Evolutionary conservation across 2,797 vertebrate genomes (phyloP), one percentile per base, ranked within the genome.

Genomic region (Xyrichtys novacula): DNA sequence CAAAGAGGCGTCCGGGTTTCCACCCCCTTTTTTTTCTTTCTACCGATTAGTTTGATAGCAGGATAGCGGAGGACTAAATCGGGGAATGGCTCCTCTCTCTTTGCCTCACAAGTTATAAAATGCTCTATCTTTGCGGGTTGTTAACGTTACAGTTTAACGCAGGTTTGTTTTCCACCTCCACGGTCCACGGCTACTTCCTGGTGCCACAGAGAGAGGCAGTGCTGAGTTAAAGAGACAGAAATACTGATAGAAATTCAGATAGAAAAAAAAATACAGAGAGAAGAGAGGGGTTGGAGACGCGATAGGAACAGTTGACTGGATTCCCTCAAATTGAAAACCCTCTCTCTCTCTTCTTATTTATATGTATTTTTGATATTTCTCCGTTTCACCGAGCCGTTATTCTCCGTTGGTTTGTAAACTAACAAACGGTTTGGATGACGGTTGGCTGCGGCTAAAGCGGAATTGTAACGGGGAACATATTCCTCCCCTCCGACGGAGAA

Each of bases 181-280:
- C 84, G 83, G 82, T 86, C 82, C 89, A 17, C 82, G 86, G 91
- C 83, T 88, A 94, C 92, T 96, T 95, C 95, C 94, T 93, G 92
- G 93, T 94, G 94, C 94, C 84, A 91, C 95, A 94, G 95, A 91
- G 84, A 95, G 95, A 95, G 95, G 95, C 95, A 95, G 95, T 96
- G 95, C 94, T 95, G 95, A 96, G 96, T 94, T 94, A 87, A 91
- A 94, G 87, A 93, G 93, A 93, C 95, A 94, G 91, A 94, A 94
- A 94, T 92, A 94, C 93, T 89, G 91, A 86, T 90, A 93, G 90
- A 93, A 91, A 91, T 95, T 92, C 92, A 94, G 92, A 93, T 85
- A 93, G 94, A 94, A 93, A 94, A 94, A n/a, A 85, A 85, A 62
- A 89, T 17, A 76, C 76, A 88, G 90, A 91, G 93, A 92, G 93